Percentiles rank a stretch among this genome's conserved stretches.
phyloP scores from a whole-genome alignment of 2,113 vertebrate genomes.

The Meles meles region DNA sequence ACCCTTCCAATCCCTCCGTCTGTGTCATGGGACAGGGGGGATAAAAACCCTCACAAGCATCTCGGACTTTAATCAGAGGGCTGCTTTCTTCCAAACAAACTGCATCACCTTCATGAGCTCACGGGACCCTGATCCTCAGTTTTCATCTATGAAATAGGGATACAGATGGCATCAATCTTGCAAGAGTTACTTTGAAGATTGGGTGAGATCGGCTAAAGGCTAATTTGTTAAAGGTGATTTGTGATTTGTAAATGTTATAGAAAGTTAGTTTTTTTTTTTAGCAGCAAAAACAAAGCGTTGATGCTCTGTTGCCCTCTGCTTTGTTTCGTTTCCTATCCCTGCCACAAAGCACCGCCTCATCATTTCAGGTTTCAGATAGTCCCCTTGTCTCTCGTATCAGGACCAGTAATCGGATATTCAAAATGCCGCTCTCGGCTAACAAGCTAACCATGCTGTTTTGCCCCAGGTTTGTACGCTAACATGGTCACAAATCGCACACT shows the following conservation, averaged over 20 bases:
- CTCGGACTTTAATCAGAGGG: not conserved
- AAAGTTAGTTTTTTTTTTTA: slow-evolving; percentile 31
- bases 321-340: not conserved
- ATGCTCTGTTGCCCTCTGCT: not conserved
- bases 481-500: not conserved
- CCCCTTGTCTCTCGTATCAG: not conserved
- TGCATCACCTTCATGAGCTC: not conserved
- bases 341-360: not conserved
- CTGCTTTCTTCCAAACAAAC: not conserved
- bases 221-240: not conserved
- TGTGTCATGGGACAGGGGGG: not conserved
- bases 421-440: not conserved
- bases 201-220: not conserved
- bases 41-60: not conserved
- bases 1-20: not conserved
- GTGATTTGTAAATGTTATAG: not conserved
- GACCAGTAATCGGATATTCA: not conserved
- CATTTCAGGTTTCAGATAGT: not conserved
- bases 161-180: not conserved
- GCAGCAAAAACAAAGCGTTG: not conserved
- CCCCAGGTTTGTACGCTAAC: not conserved
- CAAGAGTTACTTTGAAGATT: not conserved
- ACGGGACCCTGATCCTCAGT: not conserved
- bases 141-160: not conserved
- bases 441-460: not conserved